Evolutionary conservation across 2,113 vertebrate species (phyloP).

Genomic region (Sebastes fasciatus): DNA sequence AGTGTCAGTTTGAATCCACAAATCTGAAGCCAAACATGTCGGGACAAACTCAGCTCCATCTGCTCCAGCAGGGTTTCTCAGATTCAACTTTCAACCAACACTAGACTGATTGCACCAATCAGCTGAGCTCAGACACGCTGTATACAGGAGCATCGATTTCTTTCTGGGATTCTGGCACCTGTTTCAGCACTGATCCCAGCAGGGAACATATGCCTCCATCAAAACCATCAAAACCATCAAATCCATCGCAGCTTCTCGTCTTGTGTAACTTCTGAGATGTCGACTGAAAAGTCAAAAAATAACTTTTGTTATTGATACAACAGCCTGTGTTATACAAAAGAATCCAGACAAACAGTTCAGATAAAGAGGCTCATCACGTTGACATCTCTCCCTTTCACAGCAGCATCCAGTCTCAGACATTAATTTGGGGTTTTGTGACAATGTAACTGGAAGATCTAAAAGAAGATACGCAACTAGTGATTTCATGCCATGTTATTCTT

Average conservation of each 20-base stretch:
- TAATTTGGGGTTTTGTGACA: conserved; percentile 32
- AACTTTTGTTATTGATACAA: not conserved
- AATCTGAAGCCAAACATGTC: not conserved
- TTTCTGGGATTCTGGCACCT: not conserved
- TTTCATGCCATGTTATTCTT: not conserved
- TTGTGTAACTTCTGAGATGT: not conserved
- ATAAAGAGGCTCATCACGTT: not conserved
- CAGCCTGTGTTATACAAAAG: not conserved
- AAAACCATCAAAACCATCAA: not conserved
- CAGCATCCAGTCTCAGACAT: not conserved
- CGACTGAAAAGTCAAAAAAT: not conserved
- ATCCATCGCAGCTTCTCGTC: not conserved
- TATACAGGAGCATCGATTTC: not conserved
- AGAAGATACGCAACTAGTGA: not conserved
- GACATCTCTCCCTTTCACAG: conserved; percentile 7
- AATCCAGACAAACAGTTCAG: conserved; percentile 7
- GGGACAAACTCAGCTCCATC: not conserved
- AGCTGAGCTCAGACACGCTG: not conserved
- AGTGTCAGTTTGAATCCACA: not conserved
- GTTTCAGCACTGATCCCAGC: conserved; percentile 1
- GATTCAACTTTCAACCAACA: not conserved
- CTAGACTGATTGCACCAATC: not conserved
- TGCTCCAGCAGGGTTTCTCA: not conserved
- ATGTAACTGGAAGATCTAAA: not conserved
- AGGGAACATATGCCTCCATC: not conserved